Evolutionary conservation across 92 coral and sea anemone genomes (phyloP).

Genomic region (Siderastrea radians): DNA sequence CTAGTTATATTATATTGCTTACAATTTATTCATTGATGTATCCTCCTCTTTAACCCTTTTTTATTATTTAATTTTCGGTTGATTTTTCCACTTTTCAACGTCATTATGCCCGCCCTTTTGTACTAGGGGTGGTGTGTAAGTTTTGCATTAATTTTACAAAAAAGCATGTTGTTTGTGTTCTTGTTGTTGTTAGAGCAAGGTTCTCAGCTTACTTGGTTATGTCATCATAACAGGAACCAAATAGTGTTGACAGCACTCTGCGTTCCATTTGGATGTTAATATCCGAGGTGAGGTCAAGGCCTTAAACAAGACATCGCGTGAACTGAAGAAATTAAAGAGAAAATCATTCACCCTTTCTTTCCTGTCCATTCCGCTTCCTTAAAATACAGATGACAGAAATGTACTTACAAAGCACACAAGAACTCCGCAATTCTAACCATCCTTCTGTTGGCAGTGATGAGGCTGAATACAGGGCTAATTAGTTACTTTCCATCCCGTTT

Average conservation of each 20-base stretch:
- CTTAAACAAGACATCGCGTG: too few species aligned
- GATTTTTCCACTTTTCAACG: too few species aligned
- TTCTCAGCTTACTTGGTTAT: too few species aligned
- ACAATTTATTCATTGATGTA: neutral
- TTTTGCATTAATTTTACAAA: slow-evolving; percentile 42
- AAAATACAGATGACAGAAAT: neutral
- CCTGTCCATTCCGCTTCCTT: neutral
- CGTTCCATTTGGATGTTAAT: too few species aligned
- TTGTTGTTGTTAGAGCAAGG: slow-evolving; percentile 6
- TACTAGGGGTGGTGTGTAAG: slow-evolving; percentile 42
- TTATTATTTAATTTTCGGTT: too few species aligned
- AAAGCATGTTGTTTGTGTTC: neutral
- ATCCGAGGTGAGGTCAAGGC: too few species aligned
- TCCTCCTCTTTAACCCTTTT: too few species aligned
- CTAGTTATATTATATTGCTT: neutral
- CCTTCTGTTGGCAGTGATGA: slow-evolving; percentile 5
- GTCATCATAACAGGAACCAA: too few species aligned
- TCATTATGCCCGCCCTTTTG: too few species aligned
- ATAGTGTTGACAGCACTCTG: too few species aligned
- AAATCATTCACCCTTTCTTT: neutral
- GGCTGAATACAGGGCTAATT: slow-evolving; percentile 8
- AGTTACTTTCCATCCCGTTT: slow-evolving; percentile 10
- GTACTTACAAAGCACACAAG: slow-evolving; percentile 8
- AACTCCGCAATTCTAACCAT: slow-evolving; percentile 12
- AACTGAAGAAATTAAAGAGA: neutral